A percentile compares a stretch with the other conserved stretches of the same genome.
Conservation (phyloP, 2,113 vertebrate genomes). For the Pomatorhinus ruficollis region DNA sequence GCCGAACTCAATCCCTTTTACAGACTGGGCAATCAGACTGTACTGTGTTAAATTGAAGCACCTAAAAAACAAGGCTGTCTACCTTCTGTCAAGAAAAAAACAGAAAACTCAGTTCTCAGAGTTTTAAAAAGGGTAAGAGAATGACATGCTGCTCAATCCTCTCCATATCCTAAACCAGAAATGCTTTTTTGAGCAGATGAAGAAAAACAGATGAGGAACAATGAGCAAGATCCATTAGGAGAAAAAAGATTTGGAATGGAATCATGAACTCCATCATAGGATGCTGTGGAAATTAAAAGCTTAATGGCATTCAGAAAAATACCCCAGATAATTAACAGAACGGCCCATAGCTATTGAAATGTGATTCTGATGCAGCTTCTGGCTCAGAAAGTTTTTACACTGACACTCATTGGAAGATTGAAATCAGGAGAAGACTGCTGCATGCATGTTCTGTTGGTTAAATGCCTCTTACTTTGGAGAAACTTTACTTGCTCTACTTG, state of each 20-base stretch:
- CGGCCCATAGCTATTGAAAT: not conserved
- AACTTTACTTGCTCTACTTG: not conserved
- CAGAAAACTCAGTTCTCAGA: not conserved
- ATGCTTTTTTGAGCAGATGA: not conserved
- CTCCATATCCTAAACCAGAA: not conserved
- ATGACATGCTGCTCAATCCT: not conserved
- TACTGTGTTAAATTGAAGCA: not conserved
- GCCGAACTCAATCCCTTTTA: rapidly evolving
- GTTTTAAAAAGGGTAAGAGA: not conserved
- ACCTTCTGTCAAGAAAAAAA: not conserved
- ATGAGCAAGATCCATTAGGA: not conserved
- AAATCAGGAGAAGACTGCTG: not conserved
- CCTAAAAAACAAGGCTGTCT: not conserved
- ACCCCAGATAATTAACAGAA: not conserved
- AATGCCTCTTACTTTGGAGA: not conserved
- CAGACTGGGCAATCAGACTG: not conserved
- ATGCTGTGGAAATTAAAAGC: not conserved
- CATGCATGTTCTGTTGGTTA: not conserved
- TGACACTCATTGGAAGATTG: not conserved
- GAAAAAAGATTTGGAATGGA: not conserved
- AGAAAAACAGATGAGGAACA: not conserved
- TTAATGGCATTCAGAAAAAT: not conserved
- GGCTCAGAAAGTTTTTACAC: not conserved
- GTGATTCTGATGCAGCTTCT: not conserved
- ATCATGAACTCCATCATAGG: not conserved